These are phyloP conservation scores for Chelon labrosus DNA, from an alignment of 2,797 vertebrate species.

Conservation along the genomic window DNA sequence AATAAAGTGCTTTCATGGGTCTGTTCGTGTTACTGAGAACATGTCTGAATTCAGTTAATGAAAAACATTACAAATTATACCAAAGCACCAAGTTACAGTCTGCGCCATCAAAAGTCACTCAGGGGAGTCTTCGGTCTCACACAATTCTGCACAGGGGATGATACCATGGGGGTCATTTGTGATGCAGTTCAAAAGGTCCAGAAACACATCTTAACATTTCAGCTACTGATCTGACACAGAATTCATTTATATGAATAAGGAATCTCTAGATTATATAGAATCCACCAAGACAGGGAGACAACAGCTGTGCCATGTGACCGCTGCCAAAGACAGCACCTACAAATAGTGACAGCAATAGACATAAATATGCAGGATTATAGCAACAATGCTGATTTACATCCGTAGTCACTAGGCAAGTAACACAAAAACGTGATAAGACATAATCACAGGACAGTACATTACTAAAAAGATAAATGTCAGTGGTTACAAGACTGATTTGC, in stretches of 20 bases:
- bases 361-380: conserved; percentile 5
- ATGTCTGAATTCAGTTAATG: conserved; percentile 27
- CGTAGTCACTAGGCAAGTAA: no score
- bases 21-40: conserved; percentile 35
- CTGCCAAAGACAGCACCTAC: conserved; percentile 10
- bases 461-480: no score
- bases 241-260: conserved; percentile 7
- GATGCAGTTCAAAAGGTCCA: conserved; percentile 26
- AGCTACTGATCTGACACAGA: background rate
- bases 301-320: conserved; percentile 21
- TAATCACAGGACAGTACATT: no score
- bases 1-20: conserved; percentile 73
- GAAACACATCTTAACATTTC: conserved; percentile 13
- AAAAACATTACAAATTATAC: conserved; percentile 35
- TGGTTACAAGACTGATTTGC: no score
- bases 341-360: conserved; percentile 15
- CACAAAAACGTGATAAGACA: no score
- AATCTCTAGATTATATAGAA: conserved; percentile 9
- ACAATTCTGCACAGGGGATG: conserved; percentile 8
- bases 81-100: conserved; percentile 14
- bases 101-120: conserved; percentile 18
- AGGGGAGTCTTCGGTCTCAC: conserved; percentile 41
- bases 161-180: conserved; percentile 10
- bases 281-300: conserved; percentile 5
- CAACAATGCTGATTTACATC: no score